Evolutionary conservation across 2,113 vertebrate species (phyloP).

Genomic region (Prionailurus viverrinus): DNA sequence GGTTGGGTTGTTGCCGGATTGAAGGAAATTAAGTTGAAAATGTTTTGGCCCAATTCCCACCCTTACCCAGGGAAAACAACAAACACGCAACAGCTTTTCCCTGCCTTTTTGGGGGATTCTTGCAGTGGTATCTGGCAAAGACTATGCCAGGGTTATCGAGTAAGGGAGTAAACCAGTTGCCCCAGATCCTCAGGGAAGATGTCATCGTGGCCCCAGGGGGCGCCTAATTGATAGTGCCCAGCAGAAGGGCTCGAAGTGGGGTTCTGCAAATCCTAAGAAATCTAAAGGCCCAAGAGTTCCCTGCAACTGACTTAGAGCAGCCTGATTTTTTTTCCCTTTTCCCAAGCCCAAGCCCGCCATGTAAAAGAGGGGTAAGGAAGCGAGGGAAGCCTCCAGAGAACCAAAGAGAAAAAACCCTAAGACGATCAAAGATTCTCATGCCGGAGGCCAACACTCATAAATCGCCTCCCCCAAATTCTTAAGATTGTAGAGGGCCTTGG

Average conservation of each 20-base stretch:
- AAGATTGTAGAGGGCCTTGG: background rate
- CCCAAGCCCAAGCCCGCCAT: constrained; percentile 15
- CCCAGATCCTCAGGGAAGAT: constrained; percentile 56
- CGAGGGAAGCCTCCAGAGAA: background rate
- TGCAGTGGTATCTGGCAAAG: background rate
- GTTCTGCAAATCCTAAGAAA: constrained; percentile 26
- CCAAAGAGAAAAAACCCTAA: background rate
- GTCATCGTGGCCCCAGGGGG: constrained; percentile 65
- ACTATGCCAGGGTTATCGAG: constrained; percentile 15
- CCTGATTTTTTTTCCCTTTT: background rate
- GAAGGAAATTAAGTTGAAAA: constrained; percentile 75
- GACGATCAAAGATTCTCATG: constrained; percentile 22
- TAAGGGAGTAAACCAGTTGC: constrained; percentile 44
- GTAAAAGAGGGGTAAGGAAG: background rate
- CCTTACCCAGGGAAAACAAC: constrained; percentile 38
- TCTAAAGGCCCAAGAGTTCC: constrained; percentile 41
- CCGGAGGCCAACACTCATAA: constrained; percentile 14
- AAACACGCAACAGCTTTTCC: constrained; percentile 54
- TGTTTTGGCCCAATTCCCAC: constrained; percentile 68
- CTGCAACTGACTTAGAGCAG: background rate
- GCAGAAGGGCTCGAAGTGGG: constrained; percentile 43
- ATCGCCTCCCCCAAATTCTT: background rate
- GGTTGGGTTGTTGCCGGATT: background rate
- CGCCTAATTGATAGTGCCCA: constrained; percentile 53
- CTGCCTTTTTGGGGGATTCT: constrained; percentile 20